These are phyloP conservation scores for Echiichthys vipera DNA, from an alignment of 2,797 vertebrate species.

Conservation along the genomic window DNA sequence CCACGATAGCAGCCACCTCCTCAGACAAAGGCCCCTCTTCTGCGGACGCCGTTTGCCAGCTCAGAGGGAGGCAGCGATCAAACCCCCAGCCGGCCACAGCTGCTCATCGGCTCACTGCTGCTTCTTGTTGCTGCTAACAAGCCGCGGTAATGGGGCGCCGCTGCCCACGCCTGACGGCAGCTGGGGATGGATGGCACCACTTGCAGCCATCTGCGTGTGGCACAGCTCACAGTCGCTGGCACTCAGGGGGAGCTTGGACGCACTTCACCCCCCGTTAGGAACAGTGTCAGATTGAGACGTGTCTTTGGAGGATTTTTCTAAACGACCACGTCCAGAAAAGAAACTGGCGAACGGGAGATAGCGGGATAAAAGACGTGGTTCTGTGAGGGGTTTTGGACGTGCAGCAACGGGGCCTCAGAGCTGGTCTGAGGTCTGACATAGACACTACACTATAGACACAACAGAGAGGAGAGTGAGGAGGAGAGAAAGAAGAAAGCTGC, in stretches of 20 bases:
- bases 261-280: conserved; percentile 18
- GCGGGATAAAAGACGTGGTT: conserved; percentile 15
- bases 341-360: conserved; percentile 36
- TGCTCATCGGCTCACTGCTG: conserved; percentile 50
- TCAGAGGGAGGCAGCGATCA: conserved; percentile 38
- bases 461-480: background rate
- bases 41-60: conserved; percentile 46
- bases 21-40: conserved; percentile 54
- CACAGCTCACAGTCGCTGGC: conserved; percentile 52
- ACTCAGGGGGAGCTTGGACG: background rate
- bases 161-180: conserved; percentile 36
- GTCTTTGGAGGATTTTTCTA: conserved; percentile 49
- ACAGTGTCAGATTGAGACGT: conserved; percentile 54
- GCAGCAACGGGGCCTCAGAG: conserved; percentile 19
- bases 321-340: conserved; percentile 38
- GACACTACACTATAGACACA: conserved; percentile 25
- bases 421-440: conserved; percentile 3
- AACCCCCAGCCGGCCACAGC: conserved; percentile 42
- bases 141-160: conserved; percentile 23
- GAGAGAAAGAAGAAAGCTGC: conserved; percentile 33
- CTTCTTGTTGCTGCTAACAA: conserved; percentile 45
- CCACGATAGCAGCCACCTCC: conserved; percentile 18
- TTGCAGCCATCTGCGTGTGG: conserved; percentile 54
- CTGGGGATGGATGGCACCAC: conserved; percentile 54
- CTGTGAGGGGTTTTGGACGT: conserved; percentile 41